Conservation (phyloP, 2,888 invertebrate species). For the Dioctria rufipes region DNA sequence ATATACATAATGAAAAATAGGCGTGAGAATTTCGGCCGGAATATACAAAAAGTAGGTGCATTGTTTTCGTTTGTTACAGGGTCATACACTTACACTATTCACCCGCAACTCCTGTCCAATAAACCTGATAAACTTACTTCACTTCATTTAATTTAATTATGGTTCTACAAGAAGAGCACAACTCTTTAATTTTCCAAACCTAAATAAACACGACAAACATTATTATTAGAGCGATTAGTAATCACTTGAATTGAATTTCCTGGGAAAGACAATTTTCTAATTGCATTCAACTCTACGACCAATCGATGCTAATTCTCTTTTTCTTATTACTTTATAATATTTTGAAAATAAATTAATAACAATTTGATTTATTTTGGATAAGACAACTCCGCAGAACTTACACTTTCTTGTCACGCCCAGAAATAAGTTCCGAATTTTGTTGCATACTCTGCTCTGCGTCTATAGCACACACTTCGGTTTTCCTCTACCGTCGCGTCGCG, state of each 20-base stretch:
- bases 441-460: constrained; percentile 37
- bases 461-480: not conserved
- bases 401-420: constrained; percentile 62
- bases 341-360: not conserved
- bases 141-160: no score
- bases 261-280: not conserved
- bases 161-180: no score
- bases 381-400: constrained; percentile 55
- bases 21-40: constrained; percentile 8
- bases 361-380: not conserved
- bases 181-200: not conserved
- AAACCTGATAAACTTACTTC: no score
- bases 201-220: not conserved
- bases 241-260: constrained; percentile 19
- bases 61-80: not conserved
- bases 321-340: not conserved
- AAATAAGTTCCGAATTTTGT: constrained; percentile 60
- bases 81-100: no score
- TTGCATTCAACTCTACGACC: constrained; percentile 20
- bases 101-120: no score
- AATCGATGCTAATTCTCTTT: not conserved
- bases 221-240: not conserved
- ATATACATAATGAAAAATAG: constrained; percentile 21
- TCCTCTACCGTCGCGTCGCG: not conserved
- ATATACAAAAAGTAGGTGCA: constrained; percentile 11